Evolutionary conservation across 2,113 vertebrate genomes (phyloP), one percentile per base, ranked within the genome.

Genomic region (Meriones unguiculatus): DNA sequence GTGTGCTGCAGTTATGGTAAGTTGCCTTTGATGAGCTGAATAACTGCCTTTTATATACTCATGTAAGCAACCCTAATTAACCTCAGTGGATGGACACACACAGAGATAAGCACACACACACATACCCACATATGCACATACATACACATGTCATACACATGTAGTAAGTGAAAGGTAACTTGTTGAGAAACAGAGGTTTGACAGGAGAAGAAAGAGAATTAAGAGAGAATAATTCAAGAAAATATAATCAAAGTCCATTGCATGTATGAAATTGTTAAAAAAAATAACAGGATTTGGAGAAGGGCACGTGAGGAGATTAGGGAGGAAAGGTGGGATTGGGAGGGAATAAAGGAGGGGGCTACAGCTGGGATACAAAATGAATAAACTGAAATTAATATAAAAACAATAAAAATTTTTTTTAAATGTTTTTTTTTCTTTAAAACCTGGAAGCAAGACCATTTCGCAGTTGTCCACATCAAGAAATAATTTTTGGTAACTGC

Each of bases 381-480:
- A 46, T 46, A 46, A 46, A 46, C 46, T 46, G 46, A 5, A 46
- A 46, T 46, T 46, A 46, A 46, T 46, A 46, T 46, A 46, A 46
- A 46, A 46, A 46, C 46, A 28, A 84, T 24, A 2, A 41, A 41
- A 41, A 5, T 64, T 64, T 84, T 28, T 64, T 46, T 46, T 46
- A 46, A 30, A n/a, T 13, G 78, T 57, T 67, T 57, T 67, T 52
- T 70, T 90, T 93, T 94, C 32, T 86, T 86, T 84, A 69, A 80
- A 86, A 70, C 62, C 84, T 93, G 50, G n/a, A 89, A 95, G 87
- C 24, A 41, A 91, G 35, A 89, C 20, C 17, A 50, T 80, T 50
- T 97, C 88, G 13, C 54, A 84, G 46, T 84, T 91, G 18, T 20
- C 94, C 6, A 57, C 35, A 28, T 90, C 54, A 97, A 90, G 35